A percentile compares a stretch with the other conserved stretches of the same genome.
Evolutionary conservation across 2,888 invertebrate genomes (phyloP).

Genomic region (Nemotelus nigrinus): DNA sequence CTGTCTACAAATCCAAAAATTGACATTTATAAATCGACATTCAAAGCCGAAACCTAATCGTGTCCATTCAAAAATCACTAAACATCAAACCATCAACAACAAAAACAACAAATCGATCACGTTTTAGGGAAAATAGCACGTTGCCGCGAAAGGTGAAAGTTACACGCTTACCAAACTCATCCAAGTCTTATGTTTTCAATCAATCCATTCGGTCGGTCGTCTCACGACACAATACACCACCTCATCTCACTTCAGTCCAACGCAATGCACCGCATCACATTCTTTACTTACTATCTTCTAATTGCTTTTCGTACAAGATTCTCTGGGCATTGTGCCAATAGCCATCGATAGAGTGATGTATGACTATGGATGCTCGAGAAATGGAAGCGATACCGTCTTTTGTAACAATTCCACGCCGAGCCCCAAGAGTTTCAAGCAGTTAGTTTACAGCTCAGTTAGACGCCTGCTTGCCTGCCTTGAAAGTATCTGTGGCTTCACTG

Average conservation of each 20-base stretch:
- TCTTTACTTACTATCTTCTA: not conserved
- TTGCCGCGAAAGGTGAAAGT: conserved; percentile 40
- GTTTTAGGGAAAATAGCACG: not conserved
- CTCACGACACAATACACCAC: too few species aligned
- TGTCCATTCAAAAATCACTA: not conserved
- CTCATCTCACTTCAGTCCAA: too few species aligned
- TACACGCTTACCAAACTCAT: conserved; percentile 29
- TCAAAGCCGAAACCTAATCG: not conserved
- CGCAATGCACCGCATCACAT: not conserved
- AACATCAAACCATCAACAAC: not conserved
- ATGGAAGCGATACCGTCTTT: too few species aligned
- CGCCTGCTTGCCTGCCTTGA: too few species aligned
- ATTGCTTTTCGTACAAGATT: not conserved
- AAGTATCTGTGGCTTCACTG: not conserved
- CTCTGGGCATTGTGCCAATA: not conserved
- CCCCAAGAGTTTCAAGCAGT: too few species aligned
- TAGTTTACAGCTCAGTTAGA: too few species aligned
- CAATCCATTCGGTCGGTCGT: not conserved
- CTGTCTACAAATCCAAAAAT: too few species aligned
- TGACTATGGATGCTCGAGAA: too few species aligned
- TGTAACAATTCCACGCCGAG: too few species aligned
- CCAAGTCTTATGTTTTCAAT: conserved; percentile 35
- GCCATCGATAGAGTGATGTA: too few species aligned
- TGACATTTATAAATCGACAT: not conserved
- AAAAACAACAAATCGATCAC: not conserved